Evolutionary conservation across 2,797 vertebrate genomes (phyloP).

Genomic region (Otolemur crassicaudatus): DNA sequence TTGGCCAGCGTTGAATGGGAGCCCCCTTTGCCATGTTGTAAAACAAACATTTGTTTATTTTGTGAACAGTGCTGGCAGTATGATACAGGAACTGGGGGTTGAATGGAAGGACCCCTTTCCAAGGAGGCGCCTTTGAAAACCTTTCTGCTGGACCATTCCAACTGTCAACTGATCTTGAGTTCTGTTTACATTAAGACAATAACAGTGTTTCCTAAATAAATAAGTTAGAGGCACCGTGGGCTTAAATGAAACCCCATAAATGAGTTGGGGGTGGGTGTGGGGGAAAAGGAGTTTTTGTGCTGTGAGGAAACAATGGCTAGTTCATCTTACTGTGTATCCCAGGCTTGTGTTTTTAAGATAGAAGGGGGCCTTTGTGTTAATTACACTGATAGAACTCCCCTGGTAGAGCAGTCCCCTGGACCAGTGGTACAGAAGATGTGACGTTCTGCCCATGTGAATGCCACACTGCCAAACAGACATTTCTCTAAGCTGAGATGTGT

Average conservation of each 20-base stretch:
- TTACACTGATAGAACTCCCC: conserved; percentile 60
- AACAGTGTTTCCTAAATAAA: conserved; percentile 87
- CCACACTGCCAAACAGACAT: conserved; percentile 59
- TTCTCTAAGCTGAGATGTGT: conserved; percentile 75
- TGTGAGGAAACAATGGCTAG: conserved; percentile 65
- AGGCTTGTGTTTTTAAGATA: conserved; percentile 65
- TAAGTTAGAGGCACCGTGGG: conserved; percentile 77
- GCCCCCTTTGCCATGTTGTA: conserved; percentile 88
- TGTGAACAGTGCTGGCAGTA: conserved; percentile 86
- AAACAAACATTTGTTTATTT: conserved; percentile 91
- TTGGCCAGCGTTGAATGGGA: conserved; percentile 86
- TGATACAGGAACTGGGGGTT: conserved; percentile 86
- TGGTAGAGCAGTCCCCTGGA: conserved; percentile 57
- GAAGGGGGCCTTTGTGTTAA: conserved; percentile 77
- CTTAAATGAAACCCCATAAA: conserved; percentile 76
- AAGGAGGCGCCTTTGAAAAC: conserved; percentile 87
- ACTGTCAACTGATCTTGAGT: conserved; percentile 87
- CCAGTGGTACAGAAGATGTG: conserved; percentile 72
- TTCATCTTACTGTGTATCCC: conserved; percentile 71
- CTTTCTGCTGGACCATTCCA: conserved; percentile 83
- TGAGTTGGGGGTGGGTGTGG: conserved; percentile 60
- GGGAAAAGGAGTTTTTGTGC: conserved; percentile 74
- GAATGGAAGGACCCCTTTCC: conserved; percentile 86
- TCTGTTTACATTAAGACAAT: conserved; percentile 89
- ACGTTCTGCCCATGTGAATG: conserved; percentile 75